Base-by-base conservation (phyloP, 92 coral and sea anemone genomes). In the Zoanthus sansibaricus region DNA sequence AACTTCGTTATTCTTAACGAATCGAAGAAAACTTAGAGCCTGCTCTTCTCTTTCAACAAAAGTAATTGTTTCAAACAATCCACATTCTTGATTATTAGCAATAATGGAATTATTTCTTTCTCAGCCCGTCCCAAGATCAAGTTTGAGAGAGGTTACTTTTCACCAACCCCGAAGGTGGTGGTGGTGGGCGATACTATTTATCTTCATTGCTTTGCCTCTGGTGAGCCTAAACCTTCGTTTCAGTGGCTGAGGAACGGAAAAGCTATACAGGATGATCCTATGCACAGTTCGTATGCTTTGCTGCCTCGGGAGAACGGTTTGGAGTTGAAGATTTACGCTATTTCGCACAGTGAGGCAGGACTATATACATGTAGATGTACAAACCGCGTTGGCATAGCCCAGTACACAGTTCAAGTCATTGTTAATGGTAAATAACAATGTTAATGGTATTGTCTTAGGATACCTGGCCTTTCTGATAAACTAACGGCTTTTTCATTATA, bases 221-320 rank as follows among this genome's bases (percentile, higher is more conserved):
- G 82, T 76, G 82, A 76, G 9, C 82, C 82, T 45, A 76, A 31
- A 76, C 82, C 82, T 31, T 49, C 82, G 7, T 76, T 49, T 37
- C 82, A 76, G 82, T 76, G 82, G 82, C 64, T 76, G 25, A 25
- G 25, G 42, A 76, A 76, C 45, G 80, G 80, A 1, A 55, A 48
- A 48, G 46, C 33, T 76, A 25, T 76, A 21, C 46, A 76, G 61
- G 80, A 76, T 15, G 80, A 76, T 31, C 80, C 45, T 31, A 48
- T 51, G 14, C 44, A 51, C 45, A 30, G 61, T 20, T 21, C 80
- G 3, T 55, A 51, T 51, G 80, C 80, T 18, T 44, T 76, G 37
- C 16, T 49, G 30, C 66, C 80, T 72, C 77, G 82, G n/a, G 67
- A 30, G 58, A 47, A 76, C 62, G 82, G 82, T 18, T 49, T 76